Evolutionary conservation across 2,888 invertebrate species (phyloP).

Genomic region (Harpalus rufipes): DNA sequence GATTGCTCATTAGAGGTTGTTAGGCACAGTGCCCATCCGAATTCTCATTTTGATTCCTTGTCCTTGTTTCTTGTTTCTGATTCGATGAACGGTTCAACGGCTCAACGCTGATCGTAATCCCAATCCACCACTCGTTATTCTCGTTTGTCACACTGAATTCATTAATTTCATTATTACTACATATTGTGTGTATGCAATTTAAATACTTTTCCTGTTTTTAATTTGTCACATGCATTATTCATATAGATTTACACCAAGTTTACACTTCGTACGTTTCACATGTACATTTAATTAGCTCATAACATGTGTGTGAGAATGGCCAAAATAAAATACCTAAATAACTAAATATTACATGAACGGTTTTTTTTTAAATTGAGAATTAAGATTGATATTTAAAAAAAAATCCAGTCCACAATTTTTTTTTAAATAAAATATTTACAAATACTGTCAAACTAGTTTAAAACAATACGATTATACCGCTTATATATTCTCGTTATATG

Average conservation of each 20-base stretch:
- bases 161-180: conserved; percentile 5
- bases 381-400: not conserved
- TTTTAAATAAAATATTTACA: too few relatives aligned
- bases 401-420: not conserved
- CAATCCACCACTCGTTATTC: conserved; percentile 14
- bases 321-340: too few relatives aligned
- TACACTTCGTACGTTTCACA: too few relatives aligned
- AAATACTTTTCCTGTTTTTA: conserved; percentile 5
- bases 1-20: conserved; percentile 50
- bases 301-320: too few relatives aligned
- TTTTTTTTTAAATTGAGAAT: too few relatives aligned
- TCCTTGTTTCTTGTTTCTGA: conserved; percentile 9
- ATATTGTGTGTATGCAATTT: conserved; percentile 23
- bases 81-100: not conserved
- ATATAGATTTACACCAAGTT: not conserved
- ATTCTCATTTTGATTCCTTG: conserved; percentile 15
- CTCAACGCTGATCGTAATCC: not conserved
- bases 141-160: conserved; percentile 6
- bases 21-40: conserved; percentile 38
- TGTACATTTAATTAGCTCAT: too few relatives aligned
- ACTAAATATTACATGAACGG: too few relatives aligned
- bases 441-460: too few relatives aligned
- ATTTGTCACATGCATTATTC: conserved; percentile 5
- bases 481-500: too few relatives aligned
- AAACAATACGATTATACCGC: too few relatives aligned